Evolutionary conservation across 2,113 vertebrate species (phyloP).

Genomic region (Cheirogaleus medius): DNA sequence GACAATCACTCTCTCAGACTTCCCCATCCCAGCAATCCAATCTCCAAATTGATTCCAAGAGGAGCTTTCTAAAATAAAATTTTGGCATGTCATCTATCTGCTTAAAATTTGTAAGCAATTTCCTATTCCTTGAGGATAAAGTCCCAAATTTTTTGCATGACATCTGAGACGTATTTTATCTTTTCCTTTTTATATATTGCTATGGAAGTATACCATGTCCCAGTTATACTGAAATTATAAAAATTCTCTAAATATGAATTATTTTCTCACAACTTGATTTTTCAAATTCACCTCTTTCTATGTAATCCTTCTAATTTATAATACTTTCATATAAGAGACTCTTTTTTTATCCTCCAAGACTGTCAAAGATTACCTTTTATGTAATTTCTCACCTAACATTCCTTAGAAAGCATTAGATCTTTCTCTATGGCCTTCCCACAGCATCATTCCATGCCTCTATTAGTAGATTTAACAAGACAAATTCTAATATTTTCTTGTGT

Average conservation of each 20-base stretch:
- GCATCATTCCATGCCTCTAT: background rate
- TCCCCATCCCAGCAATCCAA: background rate
- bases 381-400: background rate
- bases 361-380: background rate
- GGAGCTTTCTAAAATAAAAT: slow-evolving; percentile 56
- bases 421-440: background rate
- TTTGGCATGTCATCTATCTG: slow-evolving; percentile 35
- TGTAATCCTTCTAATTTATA: background rate
- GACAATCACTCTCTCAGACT: background rate
- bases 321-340: background rate
- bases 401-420: background rate
- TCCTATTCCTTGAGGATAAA: background rate
- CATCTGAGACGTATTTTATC: background rate
- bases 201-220: background rate
- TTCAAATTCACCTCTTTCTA: background rate
- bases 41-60: slow-evolving; percentile 38
- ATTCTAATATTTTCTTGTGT: slow-evolving; percentile 1
- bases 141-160: background rate
- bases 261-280: background rate
- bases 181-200: background rate
- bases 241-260: background rate
- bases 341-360: background rate
- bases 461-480: background rate
- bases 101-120: slow-evolving; percentile 53
- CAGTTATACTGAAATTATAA: background rate